A percentile compares a stretch with the other conserved stretches of the same genome.
phyloP scores from a whole-genome alignment of 1,140 invertebrate genomes.

The Wasmannia auropunctata region DNA sequence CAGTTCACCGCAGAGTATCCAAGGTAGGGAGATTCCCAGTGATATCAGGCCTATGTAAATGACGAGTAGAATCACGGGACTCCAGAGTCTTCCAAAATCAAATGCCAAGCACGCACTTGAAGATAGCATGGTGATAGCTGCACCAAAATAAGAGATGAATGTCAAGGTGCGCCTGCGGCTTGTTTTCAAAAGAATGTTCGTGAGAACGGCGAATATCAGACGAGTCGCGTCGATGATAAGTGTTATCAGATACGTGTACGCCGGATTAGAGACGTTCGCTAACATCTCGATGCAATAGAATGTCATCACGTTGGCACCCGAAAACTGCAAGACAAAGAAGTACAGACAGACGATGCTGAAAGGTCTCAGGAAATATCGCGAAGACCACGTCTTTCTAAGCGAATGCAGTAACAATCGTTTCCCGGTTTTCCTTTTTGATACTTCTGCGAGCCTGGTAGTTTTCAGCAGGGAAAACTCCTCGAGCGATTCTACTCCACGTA shows the following conservation, averaged over 20 bases:
- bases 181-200: slow-evolving; percentile 87
- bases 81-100: slow-evolving; percentile 79
- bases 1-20: slow-evolving; percentile 89
- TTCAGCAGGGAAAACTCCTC: too few relatives aligned
- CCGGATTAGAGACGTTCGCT: slow-evolving; percentile 85
- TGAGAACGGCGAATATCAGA: slow-evolving; percentile 87
- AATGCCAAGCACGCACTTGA: slow-evolving; percentile 82
- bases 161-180: slow-evolving; percentile 86
- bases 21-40: slow-evolving; percentile 88
- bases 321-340: slow-evolving; percentile 88
- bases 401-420: too few relatives aligned
- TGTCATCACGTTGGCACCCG: slow-evolving; percentile 89
- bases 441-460: too few relatives aligned
- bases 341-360: slow-evolving; percentile 87
- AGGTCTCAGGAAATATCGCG: slow-evolving; percentile 85
- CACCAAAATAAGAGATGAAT: slow-evolving; percentile 87
- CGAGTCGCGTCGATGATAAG: slow-evolving; percentile 89
- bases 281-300: slow-evolving; percentile 90
- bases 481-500: too few relatives aligned
- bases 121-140: slow-evolving; percentile 85
- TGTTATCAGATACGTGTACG: slow-evolving; percentile 87
- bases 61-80: slow-evolving; percentile 85
- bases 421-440: too few relatives aligned
- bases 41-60: slow-evolving; percentile 86
- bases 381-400: background rate